A percentile compares a stretch with the other conserved stretches of the same genome.
Evolutionary conservation across 2,888 invertebrate species (phyloP).

Genomic region (Eristalinus sepulchralis): DNA sequence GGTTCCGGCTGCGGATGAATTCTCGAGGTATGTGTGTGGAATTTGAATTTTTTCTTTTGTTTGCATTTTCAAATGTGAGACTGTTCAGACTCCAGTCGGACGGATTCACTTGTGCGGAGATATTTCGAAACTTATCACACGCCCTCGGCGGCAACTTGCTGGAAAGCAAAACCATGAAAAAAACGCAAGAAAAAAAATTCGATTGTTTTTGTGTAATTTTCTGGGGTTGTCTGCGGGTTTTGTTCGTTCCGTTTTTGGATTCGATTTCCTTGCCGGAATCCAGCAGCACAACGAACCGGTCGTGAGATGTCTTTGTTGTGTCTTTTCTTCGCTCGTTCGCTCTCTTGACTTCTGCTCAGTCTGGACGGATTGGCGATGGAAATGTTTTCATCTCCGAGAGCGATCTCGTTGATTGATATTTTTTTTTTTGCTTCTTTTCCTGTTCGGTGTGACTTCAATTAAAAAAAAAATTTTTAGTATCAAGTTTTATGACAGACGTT

Average conservation of each 20-base stretch:
- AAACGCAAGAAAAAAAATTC: neutral
- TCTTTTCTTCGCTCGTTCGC: neutral
- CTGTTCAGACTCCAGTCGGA: conserved; percentile 13
- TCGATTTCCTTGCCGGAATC: conserved; percentile 49
- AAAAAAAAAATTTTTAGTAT: conserved; percentile 21
- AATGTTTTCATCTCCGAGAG: neutral
- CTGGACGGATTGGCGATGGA: neutral
- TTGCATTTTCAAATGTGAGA: neutral
- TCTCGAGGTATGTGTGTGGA: conserved; percentile 35
- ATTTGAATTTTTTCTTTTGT: conserved; percentile 17
- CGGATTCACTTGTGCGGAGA: neutral
- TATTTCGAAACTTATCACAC: conserved; percentile 30
- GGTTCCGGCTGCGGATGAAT: conserved; percentile 14
- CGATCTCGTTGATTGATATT: conserved; percentile 17
- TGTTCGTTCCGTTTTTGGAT: conserved; percentile 13
- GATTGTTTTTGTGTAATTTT: neutral
- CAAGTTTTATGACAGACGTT: neutral
- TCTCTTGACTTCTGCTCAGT: neutral
- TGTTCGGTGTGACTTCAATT: neutral
- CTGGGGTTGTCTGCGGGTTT: neutral
- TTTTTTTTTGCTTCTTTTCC: conserved; percentile 11
- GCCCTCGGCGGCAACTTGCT: conserved; percentile 3
- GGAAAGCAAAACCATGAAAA: neutral
- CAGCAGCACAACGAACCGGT: conserved; percentile 59
- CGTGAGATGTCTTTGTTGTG: conserved; percentile 27